Conservation (phyloP, 2,113 vertebrate genomes). For the Stigmatopora nigra region DNA sequence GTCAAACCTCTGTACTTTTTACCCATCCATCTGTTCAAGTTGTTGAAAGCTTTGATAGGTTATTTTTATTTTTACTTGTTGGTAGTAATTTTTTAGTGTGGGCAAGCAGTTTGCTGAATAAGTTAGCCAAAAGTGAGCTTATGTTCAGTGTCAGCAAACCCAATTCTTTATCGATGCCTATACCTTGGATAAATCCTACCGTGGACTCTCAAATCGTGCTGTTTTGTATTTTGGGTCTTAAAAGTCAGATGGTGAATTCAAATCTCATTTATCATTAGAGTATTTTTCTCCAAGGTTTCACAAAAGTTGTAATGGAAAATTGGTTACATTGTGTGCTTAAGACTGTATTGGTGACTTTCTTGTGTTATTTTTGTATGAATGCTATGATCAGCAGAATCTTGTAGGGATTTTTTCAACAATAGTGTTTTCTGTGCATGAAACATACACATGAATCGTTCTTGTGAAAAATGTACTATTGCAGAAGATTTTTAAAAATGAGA, state of each 20-base stretch:
- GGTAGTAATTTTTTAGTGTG: not conserved
- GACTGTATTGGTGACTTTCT: constrained; percentile 3
- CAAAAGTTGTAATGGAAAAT: not conserved
- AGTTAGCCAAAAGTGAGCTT: constrained; percentile 3
- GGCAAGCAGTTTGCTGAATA: not conserved
- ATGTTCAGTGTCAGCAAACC: constrained; percentile 3
- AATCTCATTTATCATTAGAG: constrained; percentile 7
- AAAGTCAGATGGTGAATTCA: constrained; percentile 22
- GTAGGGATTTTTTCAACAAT: no score
- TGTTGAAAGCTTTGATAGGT: constrained; percentile 16
- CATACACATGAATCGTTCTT: not conserved
- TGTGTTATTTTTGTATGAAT: constrained; percentile 20
- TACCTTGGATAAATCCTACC: constrained; percentile 10
- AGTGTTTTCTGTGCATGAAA: no score
- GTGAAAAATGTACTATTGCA: no score
- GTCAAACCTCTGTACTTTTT: constrained; percentile 45
- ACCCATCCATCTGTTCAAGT: constrained; percentile 43
- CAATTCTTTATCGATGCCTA: constrained; percentile 10
- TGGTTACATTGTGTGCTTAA: constrained; percentile 2
- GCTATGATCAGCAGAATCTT: not conserved
- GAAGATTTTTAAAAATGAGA: not conserved
- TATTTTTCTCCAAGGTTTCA: constrained; percentile 28
- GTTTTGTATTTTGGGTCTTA: constrained; percentile 21
- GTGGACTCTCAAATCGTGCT: constrained; percentile 9
- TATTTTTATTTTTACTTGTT: not conserved